Evolutionary conservation across 1,140 invertebrate species (phyloP).

Genomic region (Heterodera carotae): DNA sequence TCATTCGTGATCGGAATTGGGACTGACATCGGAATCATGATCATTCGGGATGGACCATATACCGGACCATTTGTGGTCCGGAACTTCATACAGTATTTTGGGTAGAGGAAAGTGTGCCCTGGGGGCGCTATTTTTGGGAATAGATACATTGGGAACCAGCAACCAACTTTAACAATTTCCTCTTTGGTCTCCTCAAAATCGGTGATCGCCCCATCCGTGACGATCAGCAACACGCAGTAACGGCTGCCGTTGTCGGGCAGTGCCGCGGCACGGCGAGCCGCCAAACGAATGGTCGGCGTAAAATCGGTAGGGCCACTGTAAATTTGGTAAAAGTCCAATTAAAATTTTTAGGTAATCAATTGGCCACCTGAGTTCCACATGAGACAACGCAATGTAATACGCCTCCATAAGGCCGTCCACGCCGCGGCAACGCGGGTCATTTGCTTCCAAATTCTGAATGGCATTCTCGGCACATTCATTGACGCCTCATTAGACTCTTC

Average conservation of each 20-base stretch:
- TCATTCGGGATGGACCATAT: no score
- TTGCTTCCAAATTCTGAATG: conserved; percentile 69
- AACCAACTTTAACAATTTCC: conserved; percentile 68
- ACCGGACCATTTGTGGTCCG: no score
- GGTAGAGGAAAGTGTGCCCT: no score
- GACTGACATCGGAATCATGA: no score
- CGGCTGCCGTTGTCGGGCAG: conserved; percentile 67
- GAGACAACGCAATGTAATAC: conserved; percentile 67
- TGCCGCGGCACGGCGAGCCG: conserved; percentile 66
- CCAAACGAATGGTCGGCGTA: conserved; percentile 72
- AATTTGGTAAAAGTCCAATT: neutral
- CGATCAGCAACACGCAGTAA: conserved; percentile 73
- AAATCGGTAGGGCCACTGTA: conserved; percentile 74
- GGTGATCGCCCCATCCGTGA: conserved; percentile 75
- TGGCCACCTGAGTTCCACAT: conserved; percentile 68
- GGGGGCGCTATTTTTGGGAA: no score
- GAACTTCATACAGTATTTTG: no score
- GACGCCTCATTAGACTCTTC: no score
- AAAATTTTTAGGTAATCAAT: neutral
- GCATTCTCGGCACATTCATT: no score
- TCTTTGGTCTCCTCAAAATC: conserved; percentile 73
- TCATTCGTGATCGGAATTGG: no score
- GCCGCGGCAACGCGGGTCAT: conserved; percentile 71
- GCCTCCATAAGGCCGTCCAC: conserved; percentile 66
- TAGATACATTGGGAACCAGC: neutral